A percentile compares a stretch with the other conserved stretches of the same genome.
phyloP scores from a whole-genome alignment of 2,113 vertebrate genomes.

The Cercopithecus mona region DNA sequence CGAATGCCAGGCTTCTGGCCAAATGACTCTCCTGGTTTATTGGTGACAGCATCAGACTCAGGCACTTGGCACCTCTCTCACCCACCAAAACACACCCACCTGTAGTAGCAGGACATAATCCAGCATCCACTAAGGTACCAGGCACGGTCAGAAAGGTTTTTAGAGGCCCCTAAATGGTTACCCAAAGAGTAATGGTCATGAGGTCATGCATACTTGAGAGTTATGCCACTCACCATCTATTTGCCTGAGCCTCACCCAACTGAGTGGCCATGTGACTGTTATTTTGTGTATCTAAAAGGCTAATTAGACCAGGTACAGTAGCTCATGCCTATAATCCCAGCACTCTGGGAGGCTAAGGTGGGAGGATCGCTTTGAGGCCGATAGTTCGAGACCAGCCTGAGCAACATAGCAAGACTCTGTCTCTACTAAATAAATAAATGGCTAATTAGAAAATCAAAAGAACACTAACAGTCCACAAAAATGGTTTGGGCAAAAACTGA shows the following conservation, averaged over 20 bases:
- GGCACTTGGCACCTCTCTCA: not conserved
- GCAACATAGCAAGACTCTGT: no score
- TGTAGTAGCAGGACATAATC: not conserved
- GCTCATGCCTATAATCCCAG: no score
- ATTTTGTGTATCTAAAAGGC: not conserved
- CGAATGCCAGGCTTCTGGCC: not conserved
- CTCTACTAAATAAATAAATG: no score
- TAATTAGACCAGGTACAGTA: no score
- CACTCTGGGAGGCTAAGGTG: no score
- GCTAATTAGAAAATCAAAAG: not conserved
- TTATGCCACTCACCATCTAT: rapidly evolving
- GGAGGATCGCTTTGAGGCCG: no score
- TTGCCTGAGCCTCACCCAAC: not conserved
- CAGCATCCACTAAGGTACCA: not conserved
- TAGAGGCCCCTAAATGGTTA: not conserved
- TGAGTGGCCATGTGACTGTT: not conserved
- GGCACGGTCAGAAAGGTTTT: not conserved
- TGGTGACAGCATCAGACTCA: not conserved
- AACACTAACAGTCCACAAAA: not conserved
- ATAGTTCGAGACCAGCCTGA: no score
- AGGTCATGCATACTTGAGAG: not conserved
- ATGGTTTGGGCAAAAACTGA: not conserved
- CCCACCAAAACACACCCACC: not conserved
- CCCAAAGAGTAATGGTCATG: not conserved
- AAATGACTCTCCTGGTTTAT: not conserved